These are phyloP conservation scores for Zelleria hepariella DNA, from an alignment of 2,888 invertebrate genomes.

Conservation along the genomic window DNA sequence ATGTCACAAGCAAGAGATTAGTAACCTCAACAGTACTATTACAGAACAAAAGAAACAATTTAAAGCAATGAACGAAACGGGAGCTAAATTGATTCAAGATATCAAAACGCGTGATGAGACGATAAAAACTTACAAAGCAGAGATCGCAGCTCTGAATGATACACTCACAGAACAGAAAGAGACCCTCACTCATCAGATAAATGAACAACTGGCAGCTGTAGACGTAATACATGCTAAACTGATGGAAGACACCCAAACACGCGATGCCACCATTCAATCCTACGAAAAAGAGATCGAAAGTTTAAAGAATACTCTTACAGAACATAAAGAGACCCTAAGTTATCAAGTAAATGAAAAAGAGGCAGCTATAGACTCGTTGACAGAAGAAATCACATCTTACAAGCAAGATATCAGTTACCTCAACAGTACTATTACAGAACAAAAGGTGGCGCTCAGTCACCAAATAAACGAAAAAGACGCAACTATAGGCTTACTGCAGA, in stretches of 20 bases:
- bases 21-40: background rate
- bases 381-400: slow-evolving; percentile 29
- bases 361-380: slow-evolving; percentile 11
- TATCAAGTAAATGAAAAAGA: background rate
- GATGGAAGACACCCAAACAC: background rate
- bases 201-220: slow-evolving; percentile 33
- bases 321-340: background rate
- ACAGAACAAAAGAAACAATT: background rate
- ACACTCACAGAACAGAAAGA: slow-evolving; percentile 28
- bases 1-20: background rate
- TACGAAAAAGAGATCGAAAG: background rate
- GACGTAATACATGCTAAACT: no score
- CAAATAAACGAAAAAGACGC: slow-evolving; percentile 28
- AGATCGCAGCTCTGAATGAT: slow-evolving; percentile 29
- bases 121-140: slow-evolving; percentile 28
- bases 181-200: slow-evolving; percentile 18
- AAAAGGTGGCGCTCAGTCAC: slow-evolving; percentile 27
- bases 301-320: background rate
- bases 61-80: background rate
- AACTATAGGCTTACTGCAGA: slow-evolving; percentile 27
- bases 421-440: slow-evolving; percentile 25
- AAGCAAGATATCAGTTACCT: slow-evolving; percentile 32
- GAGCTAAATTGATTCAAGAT: slow-evolving; percentile 23
- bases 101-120: slow-evolving; percentile 26
- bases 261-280: background rate